Evolutionary conservation across 2,797 vertebrate genomes (phyloP), one percentile per base, ranked within the genome.

Genomic region (Selene dorsalis): DNA sequence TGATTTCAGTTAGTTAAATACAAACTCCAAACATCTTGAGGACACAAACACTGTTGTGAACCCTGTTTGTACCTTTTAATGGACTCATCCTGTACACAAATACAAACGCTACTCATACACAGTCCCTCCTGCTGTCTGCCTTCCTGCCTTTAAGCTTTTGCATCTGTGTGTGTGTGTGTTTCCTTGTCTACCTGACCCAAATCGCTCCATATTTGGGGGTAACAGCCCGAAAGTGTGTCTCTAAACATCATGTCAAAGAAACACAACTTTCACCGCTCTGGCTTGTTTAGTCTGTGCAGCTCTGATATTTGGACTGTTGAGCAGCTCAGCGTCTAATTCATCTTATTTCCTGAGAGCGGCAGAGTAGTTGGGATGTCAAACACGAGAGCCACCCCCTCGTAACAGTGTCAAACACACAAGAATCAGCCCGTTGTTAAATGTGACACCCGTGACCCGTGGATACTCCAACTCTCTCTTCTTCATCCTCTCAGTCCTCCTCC

Each of bases 241-340:
- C 80, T 87, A 88, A 91, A 93, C 87, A 91, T 48, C 59, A 61
- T 87, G 90, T 87, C 85, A 86, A 73, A 81, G 76, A 81, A 80
- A 81, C 75, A 84, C 79, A 89, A 89, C 91, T 92, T 93, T 93
- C 91, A 68, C 92, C 39, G 56, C 80, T 60, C 69, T n/a, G 67
- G 77, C 79, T 84, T 94, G 93, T 94, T 94, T 94, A 94, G 93
- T 94, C 92, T 94, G 87, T 75, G 80, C 64, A 50, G 84, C 81
- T 86, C 79, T 65, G 86, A 89, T 92, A 92, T 93, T 91, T 93
- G 91, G 87, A 93, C 78, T 81, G 76, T 83, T 84, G 80, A 87
- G 88, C 68, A 79, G 77, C 77, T 84, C 68, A 60, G 80, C 57
- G 74, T 91, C 87, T 85, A 84, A 91, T 92, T 82, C 57, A 83